Conservation (phyloP, 2,797 vertebrate genomes). For the Gadopsis bispinosus region DNA sequence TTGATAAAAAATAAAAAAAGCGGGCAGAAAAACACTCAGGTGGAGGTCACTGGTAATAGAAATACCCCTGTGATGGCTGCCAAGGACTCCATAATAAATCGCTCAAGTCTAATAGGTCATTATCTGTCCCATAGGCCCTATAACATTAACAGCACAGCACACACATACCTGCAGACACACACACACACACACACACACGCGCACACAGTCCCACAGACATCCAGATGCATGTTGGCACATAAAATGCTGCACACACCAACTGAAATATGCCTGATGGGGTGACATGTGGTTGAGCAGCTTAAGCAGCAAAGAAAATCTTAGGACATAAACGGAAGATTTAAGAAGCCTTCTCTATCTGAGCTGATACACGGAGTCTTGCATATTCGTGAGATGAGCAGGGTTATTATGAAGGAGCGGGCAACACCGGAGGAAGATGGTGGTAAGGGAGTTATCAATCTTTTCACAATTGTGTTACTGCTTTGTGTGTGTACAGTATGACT, state of each 20-base stretch:
- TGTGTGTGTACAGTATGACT: slow-evolving; percentile 7
- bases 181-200: slow-evolving; percentile 13
- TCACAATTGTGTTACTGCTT: slow-evolving; percentile 22
- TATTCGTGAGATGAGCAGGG: slow-evolving; percentile 70
- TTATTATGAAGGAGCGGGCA: slow-evolving; percentile 55
- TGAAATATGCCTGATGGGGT: slow-evolving; percentile 47
- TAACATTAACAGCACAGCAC: slow-evolving; percentile 34
- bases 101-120: slow-evolving; percentile 50
- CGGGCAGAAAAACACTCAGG: neutral
- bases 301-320: slow-evolving; percentile 42
- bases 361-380: slow-evolving; percentile 58
- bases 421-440: slow-evolving; percentile 13
- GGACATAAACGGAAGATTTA: slow-evolving; percentile 56
- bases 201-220: neutral
- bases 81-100: slow-evolving; percentile 48
- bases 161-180: neutral
- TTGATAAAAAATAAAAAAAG: slow-evolving; percentile 4
- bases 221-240: slow-evolving; percentile 1
- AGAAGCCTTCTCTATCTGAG: slow-evolving; percentile 45
- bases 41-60: slow-evolving; percentile 41
- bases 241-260: slow-evolving; percentile 20
- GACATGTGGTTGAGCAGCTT: slow-evolving; percentile 44
- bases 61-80: slow-evolving; percentile 25
- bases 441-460: slow-evolving; percentile 49
- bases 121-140: slow-evolving; percentile 43